These are phyloP conservation scores for Salvator merianae DNA, from an alignment of 2,113 vertebrate genomes.

Conservation along the genomic window DNA sequence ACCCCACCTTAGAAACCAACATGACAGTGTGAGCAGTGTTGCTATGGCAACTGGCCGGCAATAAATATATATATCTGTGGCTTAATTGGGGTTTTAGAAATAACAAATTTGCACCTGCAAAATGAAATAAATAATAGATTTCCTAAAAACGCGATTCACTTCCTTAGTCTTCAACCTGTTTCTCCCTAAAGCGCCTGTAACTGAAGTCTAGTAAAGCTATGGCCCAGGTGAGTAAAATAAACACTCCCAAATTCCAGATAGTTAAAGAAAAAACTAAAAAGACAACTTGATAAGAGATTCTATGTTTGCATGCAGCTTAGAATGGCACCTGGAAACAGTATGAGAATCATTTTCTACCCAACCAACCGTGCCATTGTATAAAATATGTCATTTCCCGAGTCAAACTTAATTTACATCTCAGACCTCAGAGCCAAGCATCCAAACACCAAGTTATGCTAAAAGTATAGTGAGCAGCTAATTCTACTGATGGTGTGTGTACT, in stretches of 20 bases:
- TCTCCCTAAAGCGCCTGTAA: background rate
- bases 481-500: too few relatives aligned
- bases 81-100: background rate
- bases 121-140: background rate
- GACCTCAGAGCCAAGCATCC: too few relatives aligned
- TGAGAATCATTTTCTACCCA: background rate
- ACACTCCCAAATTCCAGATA: background rate
- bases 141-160: background rate
- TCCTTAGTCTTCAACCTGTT: background rate
- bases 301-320: background rate
- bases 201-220: background rate
- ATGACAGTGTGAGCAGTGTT: slow-evolving; percentile 17
- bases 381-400: background rate
- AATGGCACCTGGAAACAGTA: background rate
- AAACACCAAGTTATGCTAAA: too few relatives aligned
- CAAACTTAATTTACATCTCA: background rate
- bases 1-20: slow-evolving; percentile 21
- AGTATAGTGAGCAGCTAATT: too few relatives aligned
- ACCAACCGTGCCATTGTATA: background rate
- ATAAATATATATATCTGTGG: background rate
- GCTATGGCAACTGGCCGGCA: slow-evolving; percentile 15
- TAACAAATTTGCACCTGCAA: background rate
- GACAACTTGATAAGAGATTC: background rate
- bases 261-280: background rate
- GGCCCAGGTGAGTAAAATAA: background rate